Conservation (phyloP, 2,113 vertebrate genomes). For the Rhinopomastus cyanomelas region DNA sequence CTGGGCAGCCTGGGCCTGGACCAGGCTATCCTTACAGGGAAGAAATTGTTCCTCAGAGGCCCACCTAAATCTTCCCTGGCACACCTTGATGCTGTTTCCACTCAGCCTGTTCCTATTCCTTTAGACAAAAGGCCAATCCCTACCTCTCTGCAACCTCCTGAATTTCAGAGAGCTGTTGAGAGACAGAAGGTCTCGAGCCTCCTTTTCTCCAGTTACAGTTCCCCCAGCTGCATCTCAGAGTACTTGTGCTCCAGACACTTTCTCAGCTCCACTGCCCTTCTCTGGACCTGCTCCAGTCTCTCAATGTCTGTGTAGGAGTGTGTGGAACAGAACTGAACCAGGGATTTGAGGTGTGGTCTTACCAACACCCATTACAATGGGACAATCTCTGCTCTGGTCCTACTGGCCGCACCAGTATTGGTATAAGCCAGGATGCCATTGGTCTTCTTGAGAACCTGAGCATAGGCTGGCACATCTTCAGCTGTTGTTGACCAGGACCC, state of each 20-base stretch:
- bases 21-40: neutral
- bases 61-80: neutral
- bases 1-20: neutral
- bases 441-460: neutral
- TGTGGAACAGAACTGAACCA: neutral
- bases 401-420: neutral
- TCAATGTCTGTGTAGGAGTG: neutral
- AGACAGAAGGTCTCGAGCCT: neutral
- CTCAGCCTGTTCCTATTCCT: neutral
- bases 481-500: neutral
- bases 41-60: neutral
- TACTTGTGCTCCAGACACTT: neutral
- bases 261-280: neutral
- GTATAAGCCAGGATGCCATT: neutral
- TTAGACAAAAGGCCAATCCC: neutral
- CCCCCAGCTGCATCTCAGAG: neutral
- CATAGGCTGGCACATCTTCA: neutral
- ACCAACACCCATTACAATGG: too few relatives aligned
- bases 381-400: neutral
- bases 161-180: too few relatives aligned
- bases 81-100: neutral
- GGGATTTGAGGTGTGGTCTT: too few relatives aligned
- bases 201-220: neutral
- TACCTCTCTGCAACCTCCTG: too few relatives aligned
- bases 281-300: neutral